Percentiles rank a stretch among this genome's conserved stretches.
Conservation (phyloP, 1,140 invertebrate species). For the Bathynomus jamesi region DNA sequence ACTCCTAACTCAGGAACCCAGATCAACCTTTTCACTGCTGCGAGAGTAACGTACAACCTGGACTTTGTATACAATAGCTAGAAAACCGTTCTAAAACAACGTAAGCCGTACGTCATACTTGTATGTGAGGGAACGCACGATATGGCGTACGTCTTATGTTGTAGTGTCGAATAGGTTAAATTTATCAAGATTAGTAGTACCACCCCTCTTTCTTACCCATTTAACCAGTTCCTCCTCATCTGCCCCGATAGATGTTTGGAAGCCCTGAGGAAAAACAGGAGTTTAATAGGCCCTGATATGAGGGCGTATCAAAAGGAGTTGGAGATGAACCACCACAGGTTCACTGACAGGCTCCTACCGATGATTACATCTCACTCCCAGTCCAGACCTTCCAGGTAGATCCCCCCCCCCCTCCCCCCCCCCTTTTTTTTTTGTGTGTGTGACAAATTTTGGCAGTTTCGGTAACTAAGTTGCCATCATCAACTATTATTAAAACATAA, state of each 20-base stretch:
- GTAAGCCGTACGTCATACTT: too few species aligned
- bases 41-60: too few species aligned
- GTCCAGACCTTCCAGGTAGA: neutral
- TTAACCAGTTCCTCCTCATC: too few species aligned
- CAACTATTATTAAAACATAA: neutral
- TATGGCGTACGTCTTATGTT: too few species aligned
- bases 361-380: conserved; percentile 46
- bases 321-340: conserved; percentile 81
- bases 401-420: neutral
- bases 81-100: too few species aligned
- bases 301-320: conserved; percentile 90
- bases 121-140: too few species aligned
- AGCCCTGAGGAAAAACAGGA: conserved; percentile 85
- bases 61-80: too few species aligned
- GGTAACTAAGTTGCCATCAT: neutral
- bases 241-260: conserved; percentile 71
- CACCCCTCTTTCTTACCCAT: too few species aligned
- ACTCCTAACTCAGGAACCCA: too few species aligned
- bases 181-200: too few species aligned
- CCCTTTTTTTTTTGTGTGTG: neutral
- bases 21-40: too few species aligned
- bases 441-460: neutral
- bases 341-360: conserved; percentile 74
- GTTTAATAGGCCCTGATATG: conserved; percentile 83
- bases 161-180: too few species aligned